Evolutionary conservation across 2,797 vertebrate genomes (phyloP), one percentile per base, ranked within the genome.

Genomic region (Gymnothorax javanicus): DNA sequence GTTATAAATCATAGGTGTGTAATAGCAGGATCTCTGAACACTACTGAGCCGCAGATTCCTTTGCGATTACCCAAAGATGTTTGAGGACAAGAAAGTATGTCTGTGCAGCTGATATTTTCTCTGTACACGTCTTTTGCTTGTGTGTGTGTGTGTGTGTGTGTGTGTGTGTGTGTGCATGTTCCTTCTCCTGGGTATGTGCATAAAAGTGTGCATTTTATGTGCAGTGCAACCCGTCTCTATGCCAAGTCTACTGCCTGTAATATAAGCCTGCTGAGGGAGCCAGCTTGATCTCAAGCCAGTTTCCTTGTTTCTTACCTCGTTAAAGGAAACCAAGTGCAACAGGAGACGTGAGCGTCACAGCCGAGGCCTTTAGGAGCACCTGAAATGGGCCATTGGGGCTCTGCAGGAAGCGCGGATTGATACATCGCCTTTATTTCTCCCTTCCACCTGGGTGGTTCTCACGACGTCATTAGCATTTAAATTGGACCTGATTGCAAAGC

Each of bases 391-490:
- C 86, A 20, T 88, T 87, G 62, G 85, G 86, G 82, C 17, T 73
- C 62, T 27, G 86, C 62, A 86, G 75, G 17, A 52, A 58, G 27
- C 82, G 27, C 86, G 52, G 27, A 75, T 81, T 81, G 85, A 83
- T 60, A n/a, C 64, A 77, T 60, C 43, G 57, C 71, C 82, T 82
- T 85, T 85, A 60, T 85, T 88, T 89, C n/a, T 12, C 54, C 8
- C 75, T 87, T 27, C 58, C 89, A 20, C 58, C 73, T 59, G 67
- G 33, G 43, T 59, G 82, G 58, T 77, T 83, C 84, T 82, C 87
- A 82, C 83, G 79, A 88, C 86, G 84, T 89, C 88, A 91, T 91
- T 91, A 90, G 89, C 88, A 89, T 89, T 88, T 89, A 90, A 91
- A 91, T 87, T 89, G 87, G 84, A 77, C 82, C 58, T 90, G 90